Percentiles rank a stretch among this genome's conserved stretches.
Conservation (phyloP, 2,113 vertebrate species). For the Merops nubicus region DNA sequence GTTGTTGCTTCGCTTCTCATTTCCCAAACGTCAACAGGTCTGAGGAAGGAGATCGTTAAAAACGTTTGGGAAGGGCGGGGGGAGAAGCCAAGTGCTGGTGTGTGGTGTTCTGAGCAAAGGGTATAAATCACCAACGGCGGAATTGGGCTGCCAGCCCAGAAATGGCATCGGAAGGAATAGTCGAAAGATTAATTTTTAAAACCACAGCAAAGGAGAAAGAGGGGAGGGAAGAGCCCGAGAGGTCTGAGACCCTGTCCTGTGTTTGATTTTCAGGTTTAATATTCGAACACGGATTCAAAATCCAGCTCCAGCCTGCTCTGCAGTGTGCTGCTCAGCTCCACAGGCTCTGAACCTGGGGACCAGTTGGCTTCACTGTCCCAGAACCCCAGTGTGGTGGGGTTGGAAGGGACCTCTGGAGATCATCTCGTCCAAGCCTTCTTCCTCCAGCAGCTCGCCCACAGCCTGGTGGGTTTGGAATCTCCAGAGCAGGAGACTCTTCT, state of each 20-base stretch:
- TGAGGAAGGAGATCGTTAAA: conserved; percentile 1
- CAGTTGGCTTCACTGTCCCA: background rate
- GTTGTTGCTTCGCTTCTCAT: conserved; percentile 20
- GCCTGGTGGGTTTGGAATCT: background rate
- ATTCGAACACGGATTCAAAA: background rate
- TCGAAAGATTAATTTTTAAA: background rate
- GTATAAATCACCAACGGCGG: accelerated
- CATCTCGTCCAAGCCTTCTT: background rate
- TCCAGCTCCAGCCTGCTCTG: background rate
- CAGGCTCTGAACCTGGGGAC: background rate
- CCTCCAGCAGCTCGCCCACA: too few relatives aligned
- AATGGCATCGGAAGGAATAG: background rate
- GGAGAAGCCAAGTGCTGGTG: background rate
- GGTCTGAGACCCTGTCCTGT: background rate
- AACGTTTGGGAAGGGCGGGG: background rate
- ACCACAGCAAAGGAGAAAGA: background rate
- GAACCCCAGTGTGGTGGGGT: background rate
- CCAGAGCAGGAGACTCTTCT: background rate
- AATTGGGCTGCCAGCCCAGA: background rate
- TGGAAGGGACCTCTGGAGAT: background rate
- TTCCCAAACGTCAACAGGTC: conserved; percentile 23
- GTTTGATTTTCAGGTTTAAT: background rate
- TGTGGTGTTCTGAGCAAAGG: background rate
- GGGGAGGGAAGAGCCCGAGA: accelerated
- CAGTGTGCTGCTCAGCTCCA: accelerated